A percentile compares a stretch with the other conserved stretches of the same genome.
These are phyloP conservation scores for Phlogophora meticulosa DNA, from an alignment of 2,888 invertebrate genomes.

Conservation along the genomic window DNA sequence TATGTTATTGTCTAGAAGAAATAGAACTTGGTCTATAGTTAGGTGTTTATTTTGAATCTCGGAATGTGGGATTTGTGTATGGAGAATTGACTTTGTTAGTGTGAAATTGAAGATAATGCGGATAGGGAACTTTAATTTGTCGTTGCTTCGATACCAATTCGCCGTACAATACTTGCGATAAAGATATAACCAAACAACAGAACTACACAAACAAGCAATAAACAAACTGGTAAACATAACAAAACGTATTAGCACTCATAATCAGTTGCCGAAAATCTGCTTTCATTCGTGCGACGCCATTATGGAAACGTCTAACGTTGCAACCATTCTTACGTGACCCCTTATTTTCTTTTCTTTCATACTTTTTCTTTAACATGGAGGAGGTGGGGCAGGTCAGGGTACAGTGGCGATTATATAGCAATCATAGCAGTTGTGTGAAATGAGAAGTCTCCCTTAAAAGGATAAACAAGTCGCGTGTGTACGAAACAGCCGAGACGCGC, in stretches of 20 bases:
- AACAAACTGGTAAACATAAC: slow-evolving; percentile 72
- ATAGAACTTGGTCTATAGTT: slow-evolving; percentile 3
- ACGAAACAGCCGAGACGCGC: slow-evolving; percentile 86
- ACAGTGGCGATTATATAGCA: slow-evolving; percentile 84
- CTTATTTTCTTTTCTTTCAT: slow-evolving; percentile 57
- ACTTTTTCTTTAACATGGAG: slow-evolving; percentile 54
- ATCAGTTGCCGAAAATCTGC: slow-evolving; percentile 84
- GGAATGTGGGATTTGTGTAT: slow-evolving; percentile 4
- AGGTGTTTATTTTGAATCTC: neutral
- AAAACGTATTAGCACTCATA: slow-evolving; percentile 77
- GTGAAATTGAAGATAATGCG: too few species aligned
- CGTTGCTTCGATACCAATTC: neutral
- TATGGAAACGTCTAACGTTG: slow-evolving; percentile 79
- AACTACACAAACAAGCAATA: slow-evolving; percentile 67
- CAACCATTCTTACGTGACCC: slow-evolving; percentile 75
- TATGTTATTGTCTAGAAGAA: slow-evolving; percentile 29
- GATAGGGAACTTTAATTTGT: too few species aligned
- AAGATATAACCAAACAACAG: slow-evolving; percentile 44
- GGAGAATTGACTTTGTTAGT: too few species aligned
- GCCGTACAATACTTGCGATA: slow-evolving; percentile 3
- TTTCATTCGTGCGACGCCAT: slow-evolving; percentile 78
- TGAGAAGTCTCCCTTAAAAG: slow-evolving; percentile 89
- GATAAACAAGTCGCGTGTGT: slow-evolving; percentile 91
- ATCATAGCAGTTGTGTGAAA: slow-evolving; percentile 90
- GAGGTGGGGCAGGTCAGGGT: slow-evolving; percentile 70